phyloP scores from a whole-genome alignment of 2,113 vertebrate species.

The Proterorhinus semilunaris region DNA sequence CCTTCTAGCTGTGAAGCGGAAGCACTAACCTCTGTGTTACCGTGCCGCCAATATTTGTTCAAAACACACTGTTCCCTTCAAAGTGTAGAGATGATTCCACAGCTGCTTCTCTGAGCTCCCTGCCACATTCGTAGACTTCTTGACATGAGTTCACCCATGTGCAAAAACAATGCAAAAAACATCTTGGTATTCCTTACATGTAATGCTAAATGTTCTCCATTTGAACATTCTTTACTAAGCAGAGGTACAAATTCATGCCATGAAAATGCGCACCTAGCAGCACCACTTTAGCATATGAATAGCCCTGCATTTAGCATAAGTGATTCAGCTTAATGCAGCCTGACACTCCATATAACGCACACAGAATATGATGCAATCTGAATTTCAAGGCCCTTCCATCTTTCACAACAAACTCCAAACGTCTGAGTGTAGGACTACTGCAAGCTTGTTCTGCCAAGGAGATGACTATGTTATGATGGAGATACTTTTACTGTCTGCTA shows the following conservation, averaged over 20 bases:
- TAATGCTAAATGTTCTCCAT: not conserved
- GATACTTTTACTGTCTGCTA: not conserved
- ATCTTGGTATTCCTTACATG: not conserved
- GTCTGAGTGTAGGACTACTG: conserved; percentile 34
- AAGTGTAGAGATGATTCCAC: not conserved
- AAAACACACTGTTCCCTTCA: not conserved
- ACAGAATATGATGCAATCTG: conserved; percentile 64
- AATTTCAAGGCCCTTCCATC: conserved; percentile 54
- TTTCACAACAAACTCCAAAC: conserved; percentile 51
- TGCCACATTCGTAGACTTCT: not conserved
- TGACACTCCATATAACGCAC: conserved; percentile 59
- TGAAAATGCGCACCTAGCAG: conserved; percentile 46
- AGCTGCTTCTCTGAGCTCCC: not conserved
- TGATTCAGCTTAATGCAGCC: conserved; percentile 62
- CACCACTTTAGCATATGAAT: conserved; percentile 63
- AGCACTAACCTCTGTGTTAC: no score
- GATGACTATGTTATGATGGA: conserved; percentile 21
- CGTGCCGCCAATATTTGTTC: not conserved
- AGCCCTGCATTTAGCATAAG: conserved; percentile 53
- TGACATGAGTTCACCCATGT: not conserved
- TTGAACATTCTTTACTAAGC: conserved; percentile 38
- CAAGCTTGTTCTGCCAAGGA: conserved; percentile 32
- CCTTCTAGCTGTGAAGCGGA: no score
- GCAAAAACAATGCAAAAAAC: not conserved
- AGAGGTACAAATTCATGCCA: conserved; percentile 46